phyloP scores from a whole-genome alignment of 1,140 invertebrate genomes.

The Caenorhabditis briggsae region DNA sequence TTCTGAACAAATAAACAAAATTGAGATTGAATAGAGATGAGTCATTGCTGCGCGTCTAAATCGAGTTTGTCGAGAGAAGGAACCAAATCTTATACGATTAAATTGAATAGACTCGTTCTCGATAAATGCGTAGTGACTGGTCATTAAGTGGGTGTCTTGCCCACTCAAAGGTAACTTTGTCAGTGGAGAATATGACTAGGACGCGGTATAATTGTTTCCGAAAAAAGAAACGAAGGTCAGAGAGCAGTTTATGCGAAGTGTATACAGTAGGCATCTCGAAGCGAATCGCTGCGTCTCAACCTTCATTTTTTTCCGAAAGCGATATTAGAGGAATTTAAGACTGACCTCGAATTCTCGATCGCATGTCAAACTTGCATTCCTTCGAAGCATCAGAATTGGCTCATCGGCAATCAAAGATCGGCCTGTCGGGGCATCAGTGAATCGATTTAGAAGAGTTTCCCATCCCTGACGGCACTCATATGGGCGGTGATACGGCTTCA shows the following conservation, averaged over 20 bases:
- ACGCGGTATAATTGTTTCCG: too few relatives aligned
- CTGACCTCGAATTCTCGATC: conserved; percentile 30
- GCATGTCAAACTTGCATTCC: conserved; percentile 22
- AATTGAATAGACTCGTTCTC: not conserved
- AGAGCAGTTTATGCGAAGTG: too few relatives aligned
- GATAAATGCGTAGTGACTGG: not conserved
- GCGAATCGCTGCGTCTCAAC: not conserved
- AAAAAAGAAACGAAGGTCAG: too few relatives aligned
- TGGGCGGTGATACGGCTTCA: conserved; percentile 42
- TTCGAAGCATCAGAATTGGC: conserved; percentile 38
- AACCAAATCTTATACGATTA: not conserved
- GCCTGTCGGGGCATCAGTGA: not conserved
- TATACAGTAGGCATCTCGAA: not conserved
- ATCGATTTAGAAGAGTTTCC: conserved; percentile 20
- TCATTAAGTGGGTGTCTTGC: not conserved
- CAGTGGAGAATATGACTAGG: too few relatives aligned
- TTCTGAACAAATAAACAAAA: too few relatives aligned
- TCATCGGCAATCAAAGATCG: not conserved
- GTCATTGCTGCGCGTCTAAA: not conserved
- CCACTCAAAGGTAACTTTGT: not conserved
- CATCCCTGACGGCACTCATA: conserved; percentile 38
- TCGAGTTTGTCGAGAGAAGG: not conserved
- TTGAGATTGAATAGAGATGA: not conserved
- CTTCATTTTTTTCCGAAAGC: too few relatives aligned
- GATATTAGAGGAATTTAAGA: not conserved